Percentiles rank a stretch among this genome's conserved stretches.
Conservation (phyloP, 35 echinoderm and acorn worm genomes). For the Antedon bifida region DNA sequence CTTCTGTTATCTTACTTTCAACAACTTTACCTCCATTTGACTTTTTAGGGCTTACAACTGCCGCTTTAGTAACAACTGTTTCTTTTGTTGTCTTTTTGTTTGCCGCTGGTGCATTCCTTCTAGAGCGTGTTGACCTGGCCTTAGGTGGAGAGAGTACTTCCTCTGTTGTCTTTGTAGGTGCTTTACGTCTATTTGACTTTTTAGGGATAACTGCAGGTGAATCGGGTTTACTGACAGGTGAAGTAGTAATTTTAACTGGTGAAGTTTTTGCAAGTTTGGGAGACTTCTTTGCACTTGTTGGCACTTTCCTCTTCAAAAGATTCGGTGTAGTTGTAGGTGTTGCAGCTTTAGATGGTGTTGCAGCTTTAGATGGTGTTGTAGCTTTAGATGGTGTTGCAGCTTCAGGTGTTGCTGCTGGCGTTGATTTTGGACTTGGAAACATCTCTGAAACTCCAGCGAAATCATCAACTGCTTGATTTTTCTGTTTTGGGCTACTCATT, state of each 20-base stretch:
- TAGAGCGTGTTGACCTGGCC: neutral
- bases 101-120: neutral
- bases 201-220: neutral
- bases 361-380: neutral
- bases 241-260: neutral
- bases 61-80: neutral
- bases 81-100: neutral
- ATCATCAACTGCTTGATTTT: constrained; percentile 41
- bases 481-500: constrained; percentile 55
- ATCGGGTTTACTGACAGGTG: neutral
- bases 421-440: constrained; percentile 36
- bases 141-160: neutral
- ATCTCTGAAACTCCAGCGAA: constrained; percentile 85
- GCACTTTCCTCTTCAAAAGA: neutral
- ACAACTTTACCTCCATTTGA: neutral
- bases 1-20: neutral
- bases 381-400: neutral
- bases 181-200: neutral
- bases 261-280: neutral
- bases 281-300: neutral
- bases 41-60: neutral
- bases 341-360: neutral
- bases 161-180: neutral
- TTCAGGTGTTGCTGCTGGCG: neutral
- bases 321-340: neutral